Conservation (phyloP, 2,888 invertebrate genomes). For the Deroplatys truncata region DNA sequence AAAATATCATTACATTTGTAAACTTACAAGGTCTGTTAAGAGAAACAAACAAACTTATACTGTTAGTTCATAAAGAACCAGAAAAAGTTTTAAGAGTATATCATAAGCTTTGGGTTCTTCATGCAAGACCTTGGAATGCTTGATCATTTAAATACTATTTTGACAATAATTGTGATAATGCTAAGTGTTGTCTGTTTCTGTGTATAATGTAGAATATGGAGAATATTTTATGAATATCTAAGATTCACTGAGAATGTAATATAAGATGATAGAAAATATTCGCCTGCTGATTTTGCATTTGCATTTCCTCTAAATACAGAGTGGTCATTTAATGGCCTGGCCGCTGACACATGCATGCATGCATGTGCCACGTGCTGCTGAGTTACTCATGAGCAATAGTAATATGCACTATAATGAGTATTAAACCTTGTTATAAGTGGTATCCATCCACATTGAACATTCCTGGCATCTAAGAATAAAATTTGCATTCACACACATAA, state of each 20-base stretch:
- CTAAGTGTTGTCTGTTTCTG: background rate
- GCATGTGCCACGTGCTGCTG: too few species aligned
- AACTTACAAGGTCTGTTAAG: background rate
- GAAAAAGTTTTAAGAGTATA: background rate
- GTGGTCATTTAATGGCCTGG: too few species aligned
- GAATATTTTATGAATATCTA: too few species aligned
- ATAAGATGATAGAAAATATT: background rate
- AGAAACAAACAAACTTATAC: background rate
- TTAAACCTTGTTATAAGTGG: too few species aligned
- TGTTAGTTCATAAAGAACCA: background rate
- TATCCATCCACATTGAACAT: too few species aligned
- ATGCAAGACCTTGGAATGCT: background rate
- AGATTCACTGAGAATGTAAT: background rate
- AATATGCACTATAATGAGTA: too few species aligned
- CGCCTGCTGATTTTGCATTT: background rate
- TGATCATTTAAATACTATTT: background rate
- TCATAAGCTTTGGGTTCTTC: background rate
- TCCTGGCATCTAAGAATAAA: too few species aligned
- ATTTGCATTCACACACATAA: too few species aligned
- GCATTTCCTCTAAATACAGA: background rate
- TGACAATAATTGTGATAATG: background rate
- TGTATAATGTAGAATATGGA: background rate
- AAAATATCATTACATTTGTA: background rate
- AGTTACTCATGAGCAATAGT: too few species aligned
- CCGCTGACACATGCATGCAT: too few species aligned